Evolutionary conservation across 2,888 invertebrate genomes (phyloP), one percentile per base, ranked within the genome.

Genomic region (Asteroscopus sphinx): DNA sequence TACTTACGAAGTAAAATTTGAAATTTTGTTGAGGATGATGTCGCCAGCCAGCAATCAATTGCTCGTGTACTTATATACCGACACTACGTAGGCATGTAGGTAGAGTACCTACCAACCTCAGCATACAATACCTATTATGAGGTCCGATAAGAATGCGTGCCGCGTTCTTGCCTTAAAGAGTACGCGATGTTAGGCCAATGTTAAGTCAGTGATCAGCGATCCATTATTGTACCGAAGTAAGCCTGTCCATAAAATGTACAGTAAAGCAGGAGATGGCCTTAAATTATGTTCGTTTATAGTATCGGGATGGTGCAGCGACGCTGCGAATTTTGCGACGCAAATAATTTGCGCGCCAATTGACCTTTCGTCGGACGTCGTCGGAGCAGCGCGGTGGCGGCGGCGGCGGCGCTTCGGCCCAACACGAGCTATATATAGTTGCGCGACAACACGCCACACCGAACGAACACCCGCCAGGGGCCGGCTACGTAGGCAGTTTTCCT

Each of bases 261-360:
- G 59, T 61, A 53, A 70, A 57, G 49, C 61, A 56, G 66, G 54
- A 71, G 71, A 77, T 73, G 56, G 65, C 41, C 68, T 63, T 71
- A 51, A 73, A 71, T 75, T 47, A 66, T 77, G 57, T 63, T 46
- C 66, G 71, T 68, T 71, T 76, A 79, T 76, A 76, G 67, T 66
- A 76, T 62, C 70, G 77, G 69, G 82, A 81, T 88, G 87, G 85
- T 91, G 87, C 85, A 90, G 84, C 86, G 80, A 72, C 82, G 85
- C 71, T 89, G 86, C 84, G 85, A 88, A 88, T 92, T 92, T 90
- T 90, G 92, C 92, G 92, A 93, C 93, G 92, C 91, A 94, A 94
- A 93, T 93, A 93, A 93, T 93, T 93, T 93, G 93, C 91, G 92
- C 92, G 93, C 92, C 93, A 93, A 93, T 93, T 94, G 93, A 93